Percentiles rank a stretch among this genome's conserved stretches.
phyloP scores from a whole-genome alignment of 2,888 invertebrate genomes.

The Achlya flavicornis region DNA sequence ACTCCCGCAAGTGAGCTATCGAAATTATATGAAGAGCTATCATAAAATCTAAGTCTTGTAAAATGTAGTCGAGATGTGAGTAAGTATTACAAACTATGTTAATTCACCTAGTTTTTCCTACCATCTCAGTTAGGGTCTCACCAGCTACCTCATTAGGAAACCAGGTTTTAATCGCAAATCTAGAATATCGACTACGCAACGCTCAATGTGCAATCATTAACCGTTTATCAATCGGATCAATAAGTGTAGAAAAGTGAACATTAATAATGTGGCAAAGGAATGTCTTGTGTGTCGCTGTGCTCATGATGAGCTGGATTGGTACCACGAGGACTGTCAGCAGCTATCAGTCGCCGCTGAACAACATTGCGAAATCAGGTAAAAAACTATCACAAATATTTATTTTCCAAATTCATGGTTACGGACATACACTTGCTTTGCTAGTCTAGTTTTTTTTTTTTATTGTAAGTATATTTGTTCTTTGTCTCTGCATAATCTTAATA shows the following conservation, averaged over 20 bases:
- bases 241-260: conserved; percentile 22
- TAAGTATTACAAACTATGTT: no score
- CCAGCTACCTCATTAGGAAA: neutral
- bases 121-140: neutral
- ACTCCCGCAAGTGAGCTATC: no score
- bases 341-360: conserved; percentile 55
- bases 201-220: conserved; percentile 24
- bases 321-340: conserved; percentile 63
- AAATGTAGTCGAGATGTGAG: no score
- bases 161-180: neutral
- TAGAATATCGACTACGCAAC: conserved; percentile 7
- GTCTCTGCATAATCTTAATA: no score
- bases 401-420: no score
- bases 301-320: conserved; percentile 66
- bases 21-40: no score
- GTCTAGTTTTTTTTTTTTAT: no score
- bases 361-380: conserved; percentile 66
- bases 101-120: neutral
- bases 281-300: conserved; percentile 50
- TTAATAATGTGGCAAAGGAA: conserved; percentile 62
- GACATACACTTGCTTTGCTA: no score
- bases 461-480: no score
- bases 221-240: conserved; percentile 21
- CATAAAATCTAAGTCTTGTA: no score
- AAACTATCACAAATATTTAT: neutral